Evolutionary conservation across 2,888 invertebrate species (phyloP), one percentile per base, ranked within the genome.

Genomic region (Drosophila fulvimacula): DNA sequence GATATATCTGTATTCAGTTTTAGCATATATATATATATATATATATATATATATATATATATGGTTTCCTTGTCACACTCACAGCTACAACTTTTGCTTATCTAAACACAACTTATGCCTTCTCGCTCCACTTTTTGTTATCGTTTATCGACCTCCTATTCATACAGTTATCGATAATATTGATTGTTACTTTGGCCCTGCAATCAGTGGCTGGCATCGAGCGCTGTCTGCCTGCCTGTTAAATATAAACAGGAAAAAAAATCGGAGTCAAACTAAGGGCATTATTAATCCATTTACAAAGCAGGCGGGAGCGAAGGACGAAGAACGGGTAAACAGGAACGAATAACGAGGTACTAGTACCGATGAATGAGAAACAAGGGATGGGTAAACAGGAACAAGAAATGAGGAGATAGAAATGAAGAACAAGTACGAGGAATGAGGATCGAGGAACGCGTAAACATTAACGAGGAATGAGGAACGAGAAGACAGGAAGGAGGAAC

Each of bases 271-370:
- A 32, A 48, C 46, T 48, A 27, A 10, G 17, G 27, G 46, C 30
- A 48, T 55, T 41, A 55, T 41, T 61, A 57, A 69, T 51, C 52
- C 39, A 69, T 66, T 66, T 58, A 17, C 38, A 21, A 39, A 39
- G 11, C 36, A 5, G 38, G 38, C n/a, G n/a, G 15, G 15, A 38
- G 36, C n/a, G n/a, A n/a, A n/a, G n/a, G n/a, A n/a, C n/a, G n/a
- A n/a, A n/a, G 6, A 27, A 27, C 5, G 9, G 30, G 1, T 1
- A 30, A 10, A 2, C 36, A 21, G 21, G 3, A 46, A 13, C 49
- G 32, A 1, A 6, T 4, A 27, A 27, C 27, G 27, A 6, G 27
- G 3, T 2, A 34, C 0, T 4, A 34, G 36, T 1, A 15, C 15
- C 6, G 5, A 5, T 5, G 36, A 15, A n/a, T 6, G 36, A 15